Base-by-base conservation (phyloP, 2,113 vertebrate species). In the Malurus alboscapulatus region DNA sequence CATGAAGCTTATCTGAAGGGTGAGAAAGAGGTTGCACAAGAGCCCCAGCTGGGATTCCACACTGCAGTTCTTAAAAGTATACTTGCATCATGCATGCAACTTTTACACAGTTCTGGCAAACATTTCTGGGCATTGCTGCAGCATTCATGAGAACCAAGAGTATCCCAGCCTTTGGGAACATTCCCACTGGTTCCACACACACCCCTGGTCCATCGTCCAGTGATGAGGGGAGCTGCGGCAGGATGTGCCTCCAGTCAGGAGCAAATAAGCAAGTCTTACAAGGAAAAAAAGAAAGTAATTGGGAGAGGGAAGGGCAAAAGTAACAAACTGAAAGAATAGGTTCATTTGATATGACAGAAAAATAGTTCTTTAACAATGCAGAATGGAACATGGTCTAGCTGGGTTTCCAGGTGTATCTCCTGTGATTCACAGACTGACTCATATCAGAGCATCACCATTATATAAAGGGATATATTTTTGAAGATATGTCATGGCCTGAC, bases 381-480 rank as follows among this genome's bases (percentile, higher is more conserved):
- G 74, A 81, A 79, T 14, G 62, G 58, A 74, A 38, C 9, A 20
- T 1, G 1, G 14, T 58, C 48, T 51, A 5, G 29, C 17, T 75
- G 89, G 57, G 18, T 57, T 87, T 90, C 61, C 30, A 72, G 75
- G 68, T 88, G 83, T 68, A 44, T 55, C 83, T 86, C 25, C 15
- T 29, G 53, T 92, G 91, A 94, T 77, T 96, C 85, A 85, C 10
- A 18, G 69, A 63, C 80, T 86, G 78, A 94, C 34, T 95, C 87
- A 92, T 36, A 63, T 67, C 71, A 80, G 50, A 66, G 40, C 9
- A 30, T 18, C 90, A 69, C 40, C 40, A 57, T 78, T 87, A 68
- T 29, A 91, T 34, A 32, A 74, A 89, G 48, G 19, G 36, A 81
- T 51, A 34, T 58, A 8, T 36, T 92, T 24, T 25, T 17, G 30